Conservation (phyloP, 1,140 invertebrate genomes). For the Rhopalosiphum padi region DNA sequence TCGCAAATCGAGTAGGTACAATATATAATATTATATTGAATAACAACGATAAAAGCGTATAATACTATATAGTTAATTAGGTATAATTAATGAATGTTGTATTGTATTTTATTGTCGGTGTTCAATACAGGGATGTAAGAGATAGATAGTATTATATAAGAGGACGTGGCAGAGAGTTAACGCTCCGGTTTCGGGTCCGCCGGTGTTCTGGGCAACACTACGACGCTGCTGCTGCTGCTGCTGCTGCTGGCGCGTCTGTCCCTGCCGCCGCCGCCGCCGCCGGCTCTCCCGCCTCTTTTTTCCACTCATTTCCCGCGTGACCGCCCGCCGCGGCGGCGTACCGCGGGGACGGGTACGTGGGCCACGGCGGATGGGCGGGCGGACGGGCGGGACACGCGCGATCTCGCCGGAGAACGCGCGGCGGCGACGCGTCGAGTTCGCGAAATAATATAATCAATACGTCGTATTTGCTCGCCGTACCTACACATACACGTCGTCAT, state of each 20-base stretch:
- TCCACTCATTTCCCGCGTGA: not conserved
- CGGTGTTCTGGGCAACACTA: conserved; percentile 25
- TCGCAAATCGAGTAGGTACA: not conserved
- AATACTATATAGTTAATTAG: not conserved
- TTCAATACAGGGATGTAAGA: not conserved
- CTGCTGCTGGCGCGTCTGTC: not conserved
- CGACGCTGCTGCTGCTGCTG: not conserved
- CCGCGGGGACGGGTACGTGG: not conserved
- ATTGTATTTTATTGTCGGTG: not conserved
- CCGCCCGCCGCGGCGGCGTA: not conserved
- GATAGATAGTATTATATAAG: not conserved
- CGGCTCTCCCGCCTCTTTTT: conserved; percentile 1
- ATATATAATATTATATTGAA: not conserved
- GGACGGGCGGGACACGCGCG: not conserved
- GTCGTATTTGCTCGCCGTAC: not conserved
- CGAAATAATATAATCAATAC: conserved; percentile 18
- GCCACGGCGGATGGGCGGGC: not conserved
- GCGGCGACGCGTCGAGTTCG: not conserved
- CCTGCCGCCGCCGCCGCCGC: not conserved
- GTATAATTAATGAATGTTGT: not conserved
- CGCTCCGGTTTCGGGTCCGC: not conserved
- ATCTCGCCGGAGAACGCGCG: conserved; percentile 5
- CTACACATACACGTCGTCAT: not conserved
- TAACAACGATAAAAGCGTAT: not conserved
- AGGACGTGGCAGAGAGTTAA: not conserved